phyloP scores from a whole-genome alignment of 2,797 vertebrate species.

The Tadarida brasiliensis region DNA sequence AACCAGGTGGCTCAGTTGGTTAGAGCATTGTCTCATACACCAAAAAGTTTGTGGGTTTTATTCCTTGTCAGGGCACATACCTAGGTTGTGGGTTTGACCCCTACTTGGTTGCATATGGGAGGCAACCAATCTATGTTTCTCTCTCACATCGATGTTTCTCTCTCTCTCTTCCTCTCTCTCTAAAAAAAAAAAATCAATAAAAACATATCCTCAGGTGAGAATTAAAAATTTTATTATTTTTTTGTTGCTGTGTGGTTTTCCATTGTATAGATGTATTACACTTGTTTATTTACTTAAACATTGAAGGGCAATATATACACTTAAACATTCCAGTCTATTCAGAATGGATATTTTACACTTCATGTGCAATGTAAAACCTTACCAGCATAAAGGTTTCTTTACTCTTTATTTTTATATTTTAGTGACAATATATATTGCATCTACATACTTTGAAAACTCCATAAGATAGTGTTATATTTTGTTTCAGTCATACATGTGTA shows the following conservation, averaged over 20 bases:
- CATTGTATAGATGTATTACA: neutral
- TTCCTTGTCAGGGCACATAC: too few relatives aligned
- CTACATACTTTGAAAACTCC: neutral
- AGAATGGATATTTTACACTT: slow-evolving; percentile 24
- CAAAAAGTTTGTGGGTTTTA: too few relatives aligned
- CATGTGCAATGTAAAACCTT: neutral
- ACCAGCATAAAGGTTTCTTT: neutral
- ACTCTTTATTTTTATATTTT: neutral
- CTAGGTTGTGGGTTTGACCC: too few relatives aligned
- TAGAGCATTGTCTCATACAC: too few relatives aligned
- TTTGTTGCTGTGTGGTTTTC: neutral
- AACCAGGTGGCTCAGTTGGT: too few relatives aligned
- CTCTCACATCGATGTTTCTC: too few relatives aligned
- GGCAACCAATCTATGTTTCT: too few relatives aligned
- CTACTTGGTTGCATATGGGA: too few relatives aligned
- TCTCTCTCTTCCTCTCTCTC: too few relatives aligned
- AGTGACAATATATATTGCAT: neutral
- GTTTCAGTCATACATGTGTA: neutral
- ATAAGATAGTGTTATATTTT: neutral
- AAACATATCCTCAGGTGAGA: too few relatives aligned
- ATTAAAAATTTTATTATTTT: neutral
- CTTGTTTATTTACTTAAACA: neutral
- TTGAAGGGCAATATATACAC: neutral
- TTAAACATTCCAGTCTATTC: neutral
- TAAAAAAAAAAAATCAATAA: too few relatives aligned